Conservation (phyloP, 2,888 invertebrate species). For the Ernsta delagoae region DNA sequence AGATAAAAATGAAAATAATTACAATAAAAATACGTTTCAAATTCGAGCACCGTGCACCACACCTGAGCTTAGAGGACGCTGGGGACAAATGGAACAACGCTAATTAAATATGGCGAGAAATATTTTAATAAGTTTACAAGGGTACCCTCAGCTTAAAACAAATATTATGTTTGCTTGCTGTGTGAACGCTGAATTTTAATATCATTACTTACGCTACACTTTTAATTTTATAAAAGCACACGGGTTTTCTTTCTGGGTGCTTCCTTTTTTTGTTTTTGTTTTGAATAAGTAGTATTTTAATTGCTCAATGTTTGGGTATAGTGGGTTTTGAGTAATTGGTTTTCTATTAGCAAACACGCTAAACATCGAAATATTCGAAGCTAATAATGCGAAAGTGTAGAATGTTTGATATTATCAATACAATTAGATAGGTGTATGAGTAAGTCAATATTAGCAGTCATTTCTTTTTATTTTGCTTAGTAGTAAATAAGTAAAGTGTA, state of each 20-base stretch:
- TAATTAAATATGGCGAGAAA: slow-evolving; percentile 82
- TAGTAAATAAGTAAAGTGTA: too few species aligned
- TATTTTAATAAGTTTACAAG: slow-evolving; percentile 84
- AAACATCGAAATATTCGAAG: too few species aligned
- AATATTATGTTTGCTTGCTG: slow-evolving; percentile 76
- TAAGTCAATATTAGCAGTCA: too few species aligned
- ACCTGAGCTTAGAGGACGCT: slow-evolving; percentile 65
- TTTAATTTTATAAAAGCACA: slow-evolving; percentile 76
- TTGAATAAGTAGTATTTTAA: not conserved
- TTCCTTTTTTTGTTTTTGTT: not conserved
- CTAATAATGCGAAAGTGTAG: too few species aligned
- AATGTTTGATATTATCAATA: too few species aligned
- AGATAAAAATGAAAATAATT: too few species aligned
- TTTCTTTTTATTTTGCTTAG: too few species aligned
- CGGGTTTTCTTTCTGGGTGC: slow-evolving; percentile 57
- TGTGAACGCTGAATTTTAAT: slow-evolving; percentile 80
- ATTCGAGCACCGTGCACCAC: slow-evolving; percentile 53
- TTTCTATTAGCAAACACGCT: not conserved
- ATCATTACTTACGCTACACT: slow-evolving; percentile 77
- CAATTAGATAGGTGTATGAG: too few species aligned
- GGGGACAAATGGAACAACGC: slow-evolving; percentile 72
- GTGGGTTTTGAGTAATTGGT: not conserved
- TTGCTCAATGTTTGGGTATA: not conserved
- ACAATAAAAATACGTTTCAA: too few species aligned
- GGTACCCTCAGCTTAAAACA: slow-evolving; percentile 73